A percentile compares a stretch with the other conserved stretches of the same genome.
Conservation (phyloP, 2,797 vertebrate species). For the Chaetodon trifasciatus region DNA sequence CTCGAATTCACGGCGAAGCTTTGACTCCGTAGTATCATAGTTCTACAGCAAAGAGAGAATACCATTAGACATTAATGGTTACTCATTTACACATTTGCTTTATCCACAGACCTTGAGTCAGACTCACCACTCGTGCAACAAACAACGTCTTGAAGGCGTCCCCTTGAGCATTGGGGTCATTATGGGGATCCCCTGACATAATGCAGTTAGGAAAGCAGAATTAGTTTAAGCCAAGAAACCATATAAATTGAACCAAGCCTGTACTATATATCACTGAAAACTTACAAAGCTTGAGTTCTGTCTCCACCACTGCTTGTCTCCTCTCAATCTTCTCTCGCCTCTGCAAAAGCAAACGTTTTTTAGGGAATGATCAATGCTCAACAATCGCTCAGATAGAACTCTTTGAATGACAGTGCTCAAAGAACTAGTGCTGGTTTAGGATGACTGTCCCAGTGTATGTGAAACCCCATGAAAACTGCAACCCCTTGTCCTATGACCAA, state of each 20-base stretch:
- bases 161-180: constrained; percentile 94
- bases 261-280: constrained; percentile 4
- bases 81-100: not conserved
- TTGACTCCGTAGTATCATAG: constrained; percentile 96
- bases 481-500: not conserved
- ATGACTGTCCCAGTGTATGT: not conserved
- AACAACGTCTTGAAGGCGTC: constrained; percentile 97
- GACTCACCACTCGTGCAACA: constrained; percentile 93
- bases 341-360: constrained; percentile 74
- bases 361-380: constrained; percentile 1
- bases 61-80: not conserved
- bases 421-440: not conserved
- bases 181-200: constrained; percentile 93
- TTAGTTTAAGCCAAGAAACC: not conserved
- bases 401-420: not conserved
- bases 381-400: too few relatives aligned
- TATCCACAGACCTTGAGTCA: not conserved
- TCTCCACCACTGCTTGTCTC: constrained; percentile 92
- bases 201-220: not conserved
- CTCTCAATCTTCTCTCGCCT: constrained; percentile 96
- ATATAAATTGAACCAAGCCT: not conserved
- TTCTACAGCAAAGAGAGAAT: constrained; percentile 83
- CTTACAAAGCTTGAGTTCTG: constrained; percentile 96
- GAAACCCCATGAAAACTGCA: not conserved
- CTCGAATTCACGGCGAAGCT: constrained; percentile 95